These are phyloP conservation scores for Zaprionus ghesquierei DNA, from an alignment of 1,140 invertebrate species.

Conservation along the genomic window DNA sequence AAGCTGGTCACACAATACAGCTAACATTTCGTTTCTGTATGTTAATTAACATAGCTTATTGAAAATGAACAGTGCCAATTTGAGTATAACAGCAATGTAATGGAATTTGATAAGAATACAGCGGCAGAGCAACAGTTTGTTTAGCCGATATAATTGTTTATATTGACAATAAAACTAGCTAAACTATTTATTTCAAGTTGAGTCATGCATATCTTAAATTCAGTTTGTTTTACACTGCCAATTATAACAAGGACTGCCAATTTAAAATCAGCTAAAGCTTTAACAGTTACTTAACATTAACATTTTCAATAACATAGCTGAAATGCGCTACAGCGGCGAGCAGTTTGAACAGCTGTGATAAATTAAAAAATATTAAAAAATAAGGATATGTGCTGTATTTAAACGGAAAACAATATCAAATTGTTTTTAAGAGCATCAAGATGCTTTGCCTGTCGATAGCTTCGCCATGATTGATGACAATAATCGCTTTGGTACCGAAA, in stretches of 20 bases:
- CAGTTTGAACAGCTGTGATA: not conserved
- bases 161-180: not conserved
- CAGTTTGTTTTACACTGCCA: not conserved
- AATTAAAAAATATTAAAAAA: not conserved
- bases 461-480: not conserved
- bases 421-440: not conserved
- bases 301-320: not conserved
- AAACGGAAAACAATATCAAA: not conserved
- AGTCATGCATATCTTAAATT: not conserved
- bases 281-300: not conserved
- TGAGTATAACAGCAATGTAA: not conserved
- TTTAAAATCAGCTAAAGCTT: not conserved
- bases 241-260: not conserved
- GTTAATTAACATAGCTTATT: not conserved
- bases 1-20: slow-evolving; percentile 8
- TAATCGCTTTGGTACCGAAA: not conserved
- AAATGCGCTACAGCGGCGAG: not conserved
- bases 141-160: not conserved
- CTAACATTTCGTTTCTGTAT: not conserved
- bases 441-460: not conserved
- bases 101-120: not conserved
- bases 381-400: not conserved
- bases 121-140: not conserved
- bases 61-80: slow-evolving; percentile 1
- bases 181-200: not conserved